These are phyloP conservation scores for Ochotona curzoniae DNA, from an alignment of 2,113 vertebrate genomes.

Conservation along the genomic window DNA sequence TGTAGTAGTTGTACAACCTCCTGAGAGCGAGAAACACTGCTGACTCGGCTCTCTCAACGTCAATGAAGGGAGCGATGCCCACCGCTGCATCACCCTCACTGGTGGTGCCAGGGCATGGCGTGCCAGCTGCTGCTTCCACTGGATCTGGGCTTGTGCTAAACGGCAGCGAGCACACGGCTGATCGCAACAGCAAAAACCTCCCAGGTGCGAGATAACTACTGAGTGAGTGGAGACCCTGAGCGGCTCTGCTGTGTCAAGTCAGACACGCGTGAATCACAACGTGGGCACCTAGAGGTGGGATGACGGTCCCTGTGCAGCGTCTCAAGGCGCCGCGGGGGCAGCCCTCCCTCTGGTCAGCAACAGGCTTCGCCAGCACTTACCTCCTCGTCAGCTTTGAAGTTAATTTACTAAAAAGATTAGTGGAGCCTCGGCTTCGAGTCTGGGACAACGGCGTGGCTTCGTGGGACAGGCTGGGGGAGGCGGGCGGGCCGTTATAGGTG, in stretches of 20 bases:
- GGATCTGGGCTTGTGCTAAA: background rate
- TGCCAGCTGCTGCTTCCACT: fast-evolving
- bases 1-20: background rate
- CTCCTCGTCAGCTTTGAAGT: slow-evolving; percentile 98
- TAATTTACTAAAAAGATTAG: slow-evolving; percentile 97
- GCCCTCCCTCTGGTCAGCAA: background rate
- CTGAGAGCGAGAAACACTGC: background rate
- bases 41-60: background rate
- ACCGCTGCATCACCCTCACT: fast-evolving
- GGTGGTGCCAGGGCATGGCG: fast-evolving
- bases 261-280: background rate
- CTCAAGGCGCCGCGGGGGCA: background rate
- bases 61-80: fast-evolving
- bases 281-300: background rate
- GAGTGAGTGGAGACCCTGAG: background rate
- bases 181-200: background rate
- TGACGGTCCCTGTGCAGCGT: background rate
- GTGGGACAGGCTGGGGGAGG: slow-evolving; percentile 96
- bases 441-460: slow-evolving; percentile 94
- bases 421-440: slow-evolving; percentile 95
- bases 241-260: background rate
- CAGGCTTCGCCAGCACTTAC: slow-evolving; percentile 85
- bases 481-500: slow-evolving; percentile 97
- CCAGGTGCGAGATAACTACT: background rate
- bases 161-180: background rate